Evolutionary conservation across 2,888 invertebrate genomes (phyloP).

Genomic region (Pyrrhosoma nymphula): DNA sequence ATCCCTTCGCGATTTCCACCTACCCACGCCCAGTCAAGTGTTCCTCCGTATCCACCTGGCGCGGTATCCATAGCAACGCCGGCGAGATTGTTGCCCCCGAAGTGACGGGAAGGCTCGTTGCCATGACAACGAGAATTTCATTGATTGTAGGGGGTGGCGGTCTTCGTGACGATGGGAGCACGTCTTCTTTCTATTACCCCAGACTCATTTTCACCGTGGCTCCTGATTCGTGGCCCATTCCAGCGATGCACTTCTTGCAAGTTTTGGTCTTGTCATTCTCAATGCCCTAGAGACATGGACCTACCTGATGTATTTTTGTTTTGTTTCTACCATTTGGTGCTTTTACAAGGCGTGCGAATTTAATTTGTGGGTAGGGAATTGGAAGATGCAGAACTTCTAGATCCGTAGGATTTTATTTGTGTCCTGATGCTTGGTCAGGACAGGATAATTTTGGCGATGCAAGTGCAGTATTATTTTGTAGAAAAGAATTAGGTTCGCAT

Average conservation of each 20-base stretch:
- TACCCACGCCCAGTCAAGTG: slow-evolving; percentile 45
- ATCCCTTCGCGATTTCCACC: slow-evolving; percentile 29
- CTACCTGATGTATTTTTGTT: neutral
- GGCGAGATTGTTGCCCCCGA: slow-evolving; percentile 68
- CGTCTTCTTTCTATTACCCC: slow-evolving; percentile 54
- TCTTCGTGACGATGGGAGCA: slow-evolving; percentile 47
- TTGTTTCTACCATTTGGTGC: neutral
- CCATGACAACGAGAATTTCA: slow-evolving; percentile 66
- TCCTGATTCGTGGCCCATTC: neutral
- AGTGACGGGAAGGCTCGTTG: slow-evolving; percentile 67
- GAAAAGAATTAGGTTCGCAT: too few relatives aligned
- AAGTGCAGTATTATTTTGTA: too few relatives aligned
- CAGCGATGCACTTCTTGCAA: neutral
- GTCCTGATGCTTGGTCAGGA: too few relatives aligned
- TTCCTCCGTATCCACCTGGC: slow-evolving; percentile 65
- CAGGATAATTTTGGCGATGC: too few relatives aligned
- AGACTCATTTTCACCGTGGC: slow-evolving; percentile 21
- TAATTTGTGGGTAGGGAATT: too few relatives aligned
- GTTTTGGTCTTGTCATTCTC: neutral
- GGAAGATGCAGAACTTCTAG: too few relatives aligned
- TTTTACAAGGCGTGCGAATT: neutral
- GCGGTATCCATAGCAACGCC: slow-evolving; percentile 59
- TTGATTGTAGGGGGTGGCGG: slow-evolving; percentile 61
- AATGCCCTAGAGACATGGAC: neutral
- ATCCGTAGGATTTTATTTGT: too few relatives aligned